Evolutionary conservation across 2,888 invertebrate species (phyloP).

Genomic region (Drosophila peninsularis): DNA sequence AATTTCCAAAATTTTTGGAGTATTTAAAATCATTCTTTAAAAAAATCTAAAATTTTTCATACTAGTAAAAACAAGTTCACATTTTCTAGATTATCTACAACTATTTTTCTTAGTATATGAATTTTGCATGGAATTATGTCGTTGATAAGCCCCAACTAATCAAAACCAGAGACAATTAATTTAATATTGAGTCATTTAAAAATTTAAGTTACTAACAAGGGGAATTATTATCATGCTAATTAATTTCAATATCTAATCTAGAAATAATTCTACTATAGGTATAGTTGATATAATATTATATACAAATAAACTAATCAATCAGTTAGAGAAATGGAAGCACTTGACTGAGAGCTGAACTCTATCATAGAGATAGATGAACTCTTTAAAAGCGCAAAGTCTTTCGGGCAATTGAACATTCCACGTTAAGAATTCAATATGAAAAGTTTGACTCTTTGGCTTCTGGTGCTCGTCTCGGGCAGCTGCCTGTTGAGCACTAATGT

Average conservation of each 20-base stretch:
- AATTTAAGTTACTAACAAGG: neutral
- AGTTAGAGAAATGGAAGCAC: neutral
- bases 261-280: no score
- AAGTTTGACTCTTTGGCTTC: constrained; percentile 44
- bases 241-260: constrained; percentile 6
- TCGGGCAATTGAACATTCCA: constrained; percentile 1
- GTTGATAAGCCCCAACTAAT: neutral
- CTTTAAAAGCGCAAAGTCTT: constrained; percentile 29
- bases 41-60: no score
- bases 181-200: neutral
- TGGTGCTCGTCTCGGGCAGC: constrained; percentile 42
- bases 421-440: constrained; percentile 41
- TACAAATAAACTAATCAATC: constrained; percentile 1
- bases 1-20: no score
- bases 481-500: constrained; percentile 54
- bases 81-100: no score
- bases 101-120: no score
- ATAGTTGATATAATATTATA: neutral
- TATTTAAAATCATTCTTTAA: no score
- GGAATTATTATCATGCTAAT: neutral
- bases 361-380: constrained; percentile 11
- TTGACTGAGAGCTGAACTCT: constrained; percentile 11
- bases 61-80: no score
- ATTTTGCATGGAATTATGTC: no score
- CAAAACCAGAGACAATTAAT: neutral